Base-by-base conservation (phyloP, 37 sponge, comb jelly and placozoan genomes). In the Cliona cf. orientalis region DNA sequence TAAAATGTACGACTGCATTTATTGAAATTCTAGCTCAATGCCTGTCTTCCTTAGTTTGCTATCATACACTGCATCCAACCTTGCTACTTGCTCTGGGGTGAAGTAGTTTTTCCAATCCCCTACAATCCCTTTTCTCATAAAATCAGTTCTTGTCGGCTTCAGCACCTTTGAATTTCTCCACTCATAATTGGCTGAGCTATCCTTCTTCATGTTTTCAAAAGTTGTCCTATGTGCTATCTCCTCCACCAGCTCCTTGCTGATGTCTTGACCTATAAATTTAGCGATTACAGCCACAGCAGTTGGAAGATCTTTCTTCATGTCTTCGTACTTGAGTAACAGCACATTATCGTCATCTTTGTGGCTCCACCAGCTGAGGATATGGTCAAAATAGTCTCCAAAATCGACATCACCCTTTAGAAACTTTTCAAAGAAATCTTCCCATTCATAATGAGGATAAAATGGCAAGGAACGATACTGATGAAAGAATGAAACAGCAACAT, bases 41-140 rank as follows among this genome's bases (percentile, higher is more conserved):
- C n/a, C 84, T 46, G 66, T 74, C 1, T 53, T 75, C 21, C 40
- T 74, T 40, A 85, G 66, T 44, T 64, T 86, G 32, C 73, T 46
- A 14, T 35, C 65, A 73, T 61, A 86, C 9, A 73, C 21, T 41
- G 26, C 75, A 58, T 87, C 88, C 28, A 81, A 42, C 39, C 66
- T 36, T 21, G 37, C 59, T 5, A 42, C 44, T 57, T 87, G 88
- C 43, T 87, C 80, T 21, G 58, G 42, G 29, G 64, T 76, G 36
- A 87, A 75, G 49, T 74, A 69, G 42, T 71, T 72, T 74, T 78
- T 82, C 89, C 89, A 89, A 55, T 78, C 89, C 19, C 89, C 89
- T 9, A 89, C 84, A 6, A 55, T 40, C 41, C 83, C 88, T 58
- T 87, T 87, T 4, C 88, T 35, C 1, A 87, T 29, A 65, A 87